Evolutionary conservation across 2,888 invertebrate genomes (phyloP).

Genomic region (Odiellus spinosus): DNA sequence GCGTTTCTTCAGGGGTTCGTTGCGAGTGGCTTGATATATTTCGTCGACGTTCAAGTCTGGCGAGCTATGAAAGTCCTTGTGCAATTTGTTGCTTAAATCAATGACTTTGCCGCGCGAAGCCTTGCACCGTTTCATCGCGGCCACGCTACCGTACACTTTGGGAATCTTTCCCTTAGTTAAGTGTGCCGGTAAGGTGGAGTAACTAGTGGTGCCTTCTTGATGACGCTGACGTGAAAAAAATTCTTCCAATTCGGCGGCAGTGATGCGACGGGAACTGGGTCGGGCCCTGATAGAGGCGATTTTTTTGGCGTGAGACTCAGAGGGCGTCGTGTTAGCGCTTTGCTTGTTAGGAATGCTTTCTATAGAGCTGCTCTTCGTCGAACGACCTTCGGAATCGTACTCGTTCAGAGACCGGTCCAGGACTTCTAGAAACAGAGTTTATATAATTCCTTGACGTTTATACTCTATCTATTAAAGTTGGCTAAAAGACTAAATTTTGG

Average conservation of each 20-base stretch:
- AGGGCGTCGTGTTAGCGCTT: not conserved
- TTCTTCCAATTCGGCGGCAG: constrained; percentile 79
- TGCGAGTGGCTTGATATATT: not conserved
- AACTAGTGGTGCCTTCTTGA: constrained; percentile 4
- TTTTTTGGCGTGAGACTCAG: constrained; percentile 5
- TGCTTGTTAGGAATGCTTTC: constrained; percentile 24
- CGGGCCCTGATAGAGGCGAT: constrained; percentile 31
- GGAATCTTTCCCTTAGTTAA: constrained; percentile 41
- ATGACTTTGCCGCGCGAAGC: constrained; percentile 27
- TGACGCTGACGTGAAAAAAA: constrained; percentile 61
- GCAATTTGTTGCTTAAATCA: constrained; percentile 31
- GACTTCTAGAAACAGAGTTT: not conserved
- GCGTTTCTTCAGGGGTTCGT: constrained; percentile 3
- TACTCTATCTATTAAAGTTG: constrained; percentile 8
- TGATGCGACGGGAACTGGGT: constrained; percentile 56
- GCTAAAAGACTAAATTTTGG: not conserved
- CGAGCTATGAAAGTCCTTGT: constrained; percentile 75
- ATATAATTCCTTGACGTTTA: not conserved
- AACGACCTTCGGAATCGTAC: constrained; percentile 22
- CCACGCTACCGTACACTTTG: constrained; percentile 17
- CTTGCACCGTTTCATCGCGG: constrained; percentile 53
- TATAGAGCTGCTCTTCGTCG: constrained; percentile 19
- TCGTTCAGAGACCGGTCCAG: constrained; percentile 26
- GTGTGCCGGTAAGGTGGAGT: constrained; percentile 1
- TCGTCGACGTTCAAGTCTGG: constrained; percentile 59